phyloP scores from a whole-genome alignment of 1,140 invertebrate genomes.

The Trichonephila clavipes region DNA sequence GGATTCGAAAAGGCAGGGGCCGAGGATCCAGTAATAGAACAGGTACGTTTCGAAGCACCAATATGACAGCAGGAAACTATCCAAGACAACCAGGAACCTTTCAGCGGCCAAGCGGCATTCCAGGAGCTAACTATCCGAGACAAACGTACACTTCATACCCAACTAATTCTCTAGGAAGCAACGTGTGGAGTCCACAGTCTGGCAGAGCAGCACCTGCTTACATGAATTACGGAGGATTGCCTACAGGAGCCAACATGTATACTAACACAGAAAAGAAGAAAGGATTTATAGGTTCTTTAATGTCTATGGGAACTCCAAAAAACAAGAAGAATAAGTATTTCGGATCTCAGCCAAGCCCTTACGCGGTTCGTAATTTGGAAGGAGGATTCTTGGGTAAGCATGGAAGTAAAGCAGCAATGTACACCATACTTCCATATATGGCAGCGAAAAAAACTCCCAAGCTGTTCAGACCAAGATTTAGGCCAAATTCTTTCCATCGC shows the following conservation, averaged over 20 bases:
- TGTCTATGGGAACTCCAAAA: conserved; percentile 28
- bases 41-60: no score
- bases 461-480: neutral
- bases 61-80: conserved; percentile 22
- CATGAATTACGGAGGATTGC: conserved; percentile 68
- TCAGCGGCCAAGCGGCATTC: conserved; percentile 39
- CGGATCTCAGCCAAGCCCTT: conserved; percentile 60
- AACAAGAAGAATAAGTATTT: conserved; percentile 53
- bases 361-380: conserved; percentile 1
- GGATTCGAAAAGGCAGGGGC: no score
- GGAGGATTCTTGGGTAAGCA: conserved; percentile 38
- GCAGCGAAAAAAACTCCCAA: neutral
- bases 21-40: no score
- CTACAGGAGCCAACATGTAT: conserved; percentile 62
- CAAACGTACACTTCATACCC: conserved; percentile 15
- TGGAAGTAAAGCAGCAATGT: conserved; percentile 35
- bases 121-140: conserved; percentile 47
- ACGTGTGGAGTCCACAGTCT: conserved; percentile 58
- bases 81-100: conserved; percentile 54
- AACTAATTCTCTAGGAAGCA: conserved; percentile 26
- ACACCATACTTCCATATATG: conserved; percentile 67
- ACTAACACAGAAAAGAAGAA: conserved; percentile 46
- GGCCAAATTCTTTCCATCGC: conserved; percentile 20
- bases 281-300: conserved; percentile 57
- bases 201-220: conserved; percentile 57